Evolutionary conservation across 2,888 invertebrate species (phyloP), one percentile per base, ranked within the genome.

Genomic region (Eurois occulta): DNA sequence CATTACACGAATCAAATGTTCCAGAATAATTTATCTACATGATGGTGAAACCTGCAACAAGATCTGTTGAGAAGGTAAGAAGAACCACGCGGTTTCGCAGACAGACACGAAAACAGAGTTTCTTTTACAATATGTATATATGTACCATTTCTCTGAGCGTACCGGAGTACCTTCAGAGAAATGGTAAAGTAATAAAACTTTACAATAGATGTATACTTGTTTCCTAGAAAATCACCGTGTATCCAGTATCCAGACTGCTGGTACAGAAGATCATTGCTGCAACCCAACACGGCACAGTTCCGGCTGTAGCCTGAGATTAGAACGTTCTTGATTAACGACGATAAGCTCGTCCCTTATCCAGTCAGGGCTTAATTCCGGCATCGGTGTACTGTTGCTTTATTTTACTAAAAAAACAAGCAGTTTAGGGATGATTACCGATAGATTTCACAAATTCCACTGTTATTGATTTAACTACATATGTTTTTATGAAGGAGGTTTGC

Each of bases 261-360:
- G 65, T 66, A 80, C 28, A 64, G 55, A 28, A 60, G 35, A 68
- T 43, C 16, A 65, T 24, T 41, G 52, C 43, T 79, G 64, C 58
- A 32, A 24, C 16, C 32, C 24, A 7, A 32, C 58, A n/a, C 67
- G 65, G 38, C 62, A 80, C 72, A 69, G 70, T 60, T 69, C 48
- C 32, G 60, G 41, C 64, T 66, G 80, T 48, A 67, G 70, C 28
- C 75, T 60, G 84, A 80, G 80, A 83, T 84, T 83, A 69, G 84
- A 83, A 43, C 69, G 65, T 24, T 72, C n/a, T 72, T 83, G 80
- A 83, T 83, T 80, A 83, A 81, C 69, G 81, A 55, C 69, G 60
- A 62, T 69, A 38, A 72, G 84, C 69, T 70, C 85, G 76, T 66
- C 83, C 84, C 72, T 84, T 84, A 80, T 76, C 80, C 67, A 66